Percentiles rank a stretch among this genome's conserved stretches.
These are phyloP conservation scores for Ceyx melanurus DNA, from an alignment of 2,113 vertebrate genomes.

Conservation along the genomic window DNA sequence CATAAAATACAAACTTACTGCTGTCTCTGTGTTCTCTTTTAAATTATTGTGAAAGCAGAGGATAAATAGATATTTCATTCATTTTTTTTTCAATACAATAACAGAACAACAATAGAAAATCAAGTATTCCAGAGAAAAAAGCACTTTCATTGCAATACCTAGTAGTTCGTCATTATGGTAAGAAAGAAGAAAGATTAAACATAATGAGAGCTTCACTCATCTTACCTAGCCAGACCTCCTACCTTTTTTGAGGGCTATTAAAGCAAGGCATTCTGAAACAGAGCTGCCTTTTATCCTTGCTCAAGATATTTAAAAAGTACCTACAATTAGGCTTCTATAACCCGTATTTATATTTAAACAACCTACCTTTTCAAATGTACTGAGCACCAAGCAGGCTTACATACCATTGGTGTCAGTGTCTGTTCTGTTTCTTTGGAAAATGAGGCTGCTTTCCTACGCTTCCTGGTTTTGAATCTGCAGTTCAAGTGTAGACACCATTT, in stretches of 20 bases:
- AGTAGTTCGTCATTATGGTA: constrained; percentile 56
- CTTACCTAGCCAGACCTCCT: constrained; percentile 58
- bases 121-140: constrained; percentile 40
- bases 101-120: constrained; percentile 60
- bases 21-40: constrained; percentile 48
- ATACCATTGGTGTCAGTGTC: constrained; percentile 17
- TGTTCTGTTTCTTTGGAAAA: constrained; percentile 44
- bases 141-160: constrained; percentile 38
- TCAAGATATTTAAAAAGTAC: constrained; percentile 32
- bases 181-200: constrained; percentile 61
- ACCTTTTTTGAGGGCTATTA: constrained; percentile 56
- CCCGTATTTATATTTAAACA: constrained; percentile 59
- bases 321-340: constrained; percentile 46
- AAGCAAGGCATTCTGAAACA: constrained; percentile 54
- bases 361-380: constrained; percentile 33
- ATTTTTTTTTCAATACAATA: constrained; percentile 14
- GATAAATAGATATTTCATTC: constrained; percentile 57
- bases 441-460: constrained; percentile 22
- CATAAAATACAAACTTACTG: constrained; percentile 56
- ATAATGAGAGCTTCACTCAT: constrained; percentile 47
- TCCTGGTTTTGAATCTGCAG: constrained; percentile 27
- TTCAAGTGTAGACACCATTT: constrained; percentile 1
- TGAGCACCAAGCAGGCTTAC: constrained; percentile 12
- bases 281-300: constrained; percentile 44
- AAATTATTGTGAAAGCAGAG: constrained; percentile 58